phyloP scores from a whole-genome alignment of 2,113 vertebrate species.

The Pavo muticus region DNA sequence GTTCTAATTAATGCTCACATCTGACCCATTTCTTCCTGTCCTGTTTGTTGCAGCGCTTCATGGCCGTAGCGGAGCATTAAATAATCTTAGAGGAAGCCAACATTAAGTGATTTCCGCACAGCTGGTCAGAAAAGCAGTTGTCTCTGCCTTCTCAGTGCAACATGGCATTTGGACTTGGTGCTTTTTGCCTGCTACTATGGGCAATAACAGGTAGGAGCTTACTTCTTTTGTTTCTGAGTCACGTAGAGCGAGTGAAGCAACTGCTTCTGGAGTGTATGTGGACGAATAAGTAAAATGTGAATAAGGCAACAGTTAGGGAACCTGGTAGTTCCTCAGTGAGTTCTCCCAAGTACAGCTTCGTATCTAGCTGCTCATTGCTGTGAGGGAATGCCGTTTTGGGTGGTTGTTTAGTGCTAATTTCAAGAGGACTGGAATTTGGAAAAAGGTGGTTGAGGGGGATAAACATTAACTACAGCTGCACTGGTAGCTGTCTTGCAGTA shows the following conservation, averaged over 20 bases:
- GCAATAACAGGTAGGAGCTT: conserved; percentile 71
- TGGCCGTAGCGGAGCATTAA: conserved; percentile 6
- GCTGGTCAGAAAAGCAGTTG: not conserved
- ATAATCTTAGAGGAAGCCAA: not conserved
- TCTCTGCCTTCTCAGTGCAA: not conserved
- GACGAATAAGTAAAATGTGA: not conserved
- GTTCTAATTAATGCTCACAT: conserved; percentile 4
- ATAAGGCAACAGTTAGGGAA: not conserved
- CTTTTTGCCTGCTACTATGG: conserved; percentile 55
- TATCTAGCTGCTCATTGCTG: not conserved
- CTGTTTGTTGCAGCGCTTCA: conserved; percentile 59
- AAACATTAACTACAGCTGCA: not conserved
- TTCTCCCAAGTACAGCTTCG: not conserved
- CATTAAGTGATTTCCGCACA: not conserved
- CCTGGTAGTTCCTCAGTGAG: not conserved
- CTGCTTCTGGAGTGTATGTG: not conserved
- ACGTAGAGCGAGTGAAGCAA: not conserved
- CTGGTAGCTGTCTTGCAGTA: fast-evolving
- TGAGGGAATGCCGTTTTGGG: not conserved
- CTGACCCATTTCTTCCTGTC: conserved; percentile 9
- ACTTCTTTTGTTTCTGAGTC: not conserved
- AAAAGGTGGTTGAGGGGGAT: not conserved
- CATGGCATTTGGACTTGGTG: conserved; percentile 50
- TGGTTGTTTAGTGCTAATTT: not conserved
- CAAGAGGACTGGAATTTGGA: not conserved